phyloP scores from a whole-genome alignment of 2,797 vertebrate species.

The Nyctalus aviator region DNA sequence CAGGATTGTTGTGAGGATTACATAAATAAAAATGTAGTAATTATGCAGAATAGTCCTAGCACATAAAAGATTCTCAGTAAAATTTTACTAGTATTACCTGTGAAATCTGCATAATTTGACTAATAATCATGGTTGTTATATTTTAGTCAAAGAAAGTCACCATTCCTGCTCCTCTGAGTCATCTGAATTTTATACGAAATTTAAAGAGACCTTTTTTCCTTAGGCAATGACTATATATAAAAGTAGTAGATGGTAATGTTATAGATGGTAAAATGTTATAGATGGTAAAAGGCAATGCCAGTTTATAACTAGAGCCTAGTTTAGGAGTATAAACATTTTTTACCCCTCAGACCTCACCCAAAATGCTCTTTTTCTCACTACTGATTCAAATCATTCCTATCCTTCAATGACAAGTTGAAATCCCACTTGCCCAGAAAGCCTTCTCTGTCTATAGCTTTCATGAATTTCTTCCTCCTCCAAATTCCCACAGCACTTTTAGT shows the following conservation, averaged over 20 bases:
- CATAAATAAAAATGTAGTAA: not conserved
- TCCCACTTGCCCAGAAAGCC: not conserved
- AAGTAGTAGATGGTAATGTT: not conserved
- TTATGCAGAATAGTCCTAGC: not conserved
- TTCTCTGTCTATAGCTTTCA: not conserved
- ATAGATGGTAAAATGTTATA: not conserved
- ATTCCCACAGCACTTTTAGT: not conserved
- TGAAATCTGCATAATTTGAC: conserved; percentile 15
- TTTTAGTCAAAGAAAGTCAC: conserved; percentile 6
- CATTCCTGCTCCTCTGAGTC: not conserved
- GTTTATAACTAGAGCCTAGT: not conserved
- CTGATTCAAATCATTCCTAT: not conserved
- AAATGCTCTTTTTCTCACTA: not conserved
- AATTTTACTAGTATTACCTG: not conserved
- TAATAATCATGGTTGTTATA: not conserved
- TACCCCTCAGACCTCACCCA: not conserved
- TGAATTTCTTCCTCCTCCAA: not conserved
- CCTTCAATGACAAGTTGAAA: not conserved
- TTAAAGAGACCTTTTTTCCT: not conserved
- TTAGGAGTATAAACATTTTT: not conserved
- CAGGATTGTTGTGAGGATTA: not conserved
- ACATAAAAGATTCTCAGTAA: not conserved
- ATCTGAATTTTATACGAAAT: conserved; percentile 2
- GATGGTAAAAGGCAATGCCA: not conserved
- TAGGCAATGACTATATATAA: not conserved